Base-by-base conservation (phyloP, 1,140 invertebrate genomes). In the Trichonephila clavata region DNA sequence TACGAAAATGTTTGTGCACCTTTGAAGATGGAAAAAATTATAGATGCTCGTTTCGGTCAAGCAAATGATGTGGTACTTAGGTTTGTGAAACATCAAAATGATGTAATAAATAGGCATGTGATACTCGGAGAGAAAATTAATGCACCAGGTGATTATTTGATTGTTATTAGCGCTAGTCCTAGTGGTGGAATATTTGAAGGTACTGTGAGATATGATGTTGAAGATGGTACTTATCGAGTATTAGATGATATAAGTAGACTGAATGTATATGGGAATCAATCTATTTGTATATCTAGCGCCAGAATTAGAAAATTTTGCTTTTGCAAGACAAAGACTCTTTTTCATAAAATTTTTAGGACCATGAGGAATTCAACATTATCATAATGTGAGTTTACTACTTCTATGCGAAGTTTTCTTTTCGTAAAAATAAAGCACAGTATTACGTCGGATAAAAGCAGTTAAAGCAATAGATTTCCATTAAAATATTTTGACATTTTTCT, bases 261-360 rank as follows among this genome's bases (percentile, higher is more conserved):
- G n/a, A 98, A 98, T 95, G 95, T 97, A n/a, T 98, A 98, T 94
- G 97, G 97, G 8, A 97, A 97, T 91, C 97, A 98, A 95, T 98
- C 98, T 95, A 96, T 96, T 94, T 98, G 98, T 95, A 96, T 98
- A 43, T 96, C 97, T 87, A 97, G 98, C 95, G 97, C 97, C 94
- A 96, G 97, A 94, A 96, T 98, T 50, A 97, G 98, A 95, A 97
- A 96, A 87, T 97, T 96, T 95, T 97, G 97, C 88, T 95, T 92
- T 86, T 96, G 95, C 94, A 95, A 95, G 88, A 80, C 91, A 43
- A 39, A 80, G 39, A 87, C 92, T 39, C 83, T 88, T 50, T 93
- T 88, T 24, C 68, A 88, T 59, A 87, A 94, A 59, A 43, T 93
- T 63, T 93, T 93, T 63, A 60, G 83, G 59, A 93, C 84, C 50